A percentile compares a stretch with the other conserved stretches of the same genome.
phyloP scores from a whole-genome alignment of 2,888 invertebrate species.

The Maniola hyperantus region DNA sequence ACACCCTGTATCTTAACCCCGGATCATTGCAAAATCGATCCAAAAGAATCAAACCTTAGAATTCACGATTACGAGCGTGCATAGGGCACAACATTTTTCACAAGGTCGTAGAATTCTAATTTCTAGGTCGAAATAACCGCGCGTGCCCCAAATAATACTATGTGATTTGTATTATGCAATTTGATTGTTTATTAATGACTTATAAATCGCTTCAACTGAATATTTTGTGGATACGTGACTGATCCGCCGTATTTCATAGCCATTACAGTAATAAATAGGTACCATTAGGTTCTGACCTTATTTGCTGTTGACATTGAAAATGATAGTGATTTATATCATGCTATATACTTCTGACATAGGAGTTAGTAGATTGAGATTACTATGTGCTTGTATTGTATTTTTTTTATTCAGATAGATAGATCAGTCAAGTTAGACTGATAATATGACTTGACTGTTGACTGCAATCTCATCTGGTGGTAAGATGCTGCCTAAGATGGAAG shows the following conservation, averaged over 20 bases:
- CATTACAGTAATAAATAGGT: neutral
- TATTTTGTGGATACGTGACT: slow-evolving; percentile 1
- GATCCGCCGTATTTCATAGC: neutral
- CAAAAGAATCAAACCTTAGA: no score
- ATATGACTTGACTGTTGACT: no score
- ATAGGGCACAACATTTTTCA: no score
- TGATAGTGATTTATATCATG: slow-evolving; percentile 11
- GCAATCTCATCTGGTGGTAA: no score
- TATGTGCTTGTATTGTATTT: no score
- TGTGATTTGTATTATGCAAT: neutral
- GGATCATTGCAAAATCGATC: no score
- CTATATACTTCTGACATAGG: neutral
- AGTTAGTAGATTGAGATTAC: neutral
- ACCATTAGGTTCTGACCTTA: slow-evolving; percentile 4
- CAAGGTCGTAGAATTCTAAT: slow-evolving; percentile 6
- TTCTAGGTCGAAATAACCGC: slow-evolving; percentile 9
- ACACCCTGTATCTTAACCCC: no score
- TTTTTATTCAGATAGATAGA: no score
- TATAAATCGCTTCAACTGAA: neutral
- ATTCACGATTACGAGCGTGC: no score
- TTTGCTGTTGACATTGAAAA: slow-evolving; percentile 16
- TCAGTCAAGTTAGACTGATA: no score
- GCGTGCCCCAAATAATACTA: neutral
- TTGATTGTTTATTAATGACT: slow-evolving; percentile 8
- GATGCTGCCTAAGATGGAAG: no score